Percentiles rank a stretch among this genome's conserved stretches.
phyloP scores from a whole-genome alignment of 2,113 vertebrate species.

The Heloderma charlesbogerti region DNA sequence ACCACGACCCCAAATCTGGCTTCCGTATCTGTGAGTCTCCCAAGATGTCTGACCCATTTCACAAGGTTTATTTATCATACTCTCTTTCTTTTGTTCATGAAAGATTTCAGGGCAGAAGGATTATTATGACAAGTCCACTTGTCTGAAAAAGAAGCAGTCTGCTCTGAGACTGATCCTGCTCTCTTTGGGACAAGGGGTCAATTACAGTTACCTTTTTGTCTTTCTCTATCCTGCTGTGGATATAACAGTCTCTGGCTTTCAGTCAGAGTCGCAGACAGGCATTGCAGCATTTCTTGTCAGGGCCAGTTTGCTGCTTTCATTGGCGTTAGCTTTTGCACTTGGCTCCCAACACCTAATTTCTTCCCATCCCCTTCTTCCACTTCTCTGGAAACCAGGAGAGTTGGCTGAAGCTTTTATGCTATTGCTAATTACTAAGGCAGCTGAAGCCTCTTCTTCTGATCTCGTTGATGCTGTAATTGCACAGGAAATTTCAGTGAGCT shows the following conservation, averaged over 20 bases:
- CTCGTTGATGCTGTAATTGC: slow-evolving; percentile 44
- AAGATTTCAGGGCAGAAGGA: background rate
- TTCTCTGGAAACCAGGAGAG: slow-evolving; percentile 63
- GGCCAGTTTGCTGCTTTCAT: slow-evolving; percentile 69
- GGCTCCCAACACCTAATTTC: slow-evolving; percentile 73
- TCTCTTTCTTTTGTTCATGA: slow-evolving; percentile 16
- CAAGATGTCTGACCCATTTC: background rate
- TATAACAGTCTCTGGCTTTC: slow-evolving; percentile 34
- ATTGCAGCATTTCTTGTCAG: slow-evolving; percentile 43
- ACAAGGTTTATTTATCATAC: slow-evolving; percentile 2
- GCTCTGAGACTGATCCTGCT: background rate
- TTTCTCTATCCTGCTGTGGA: slow-evolving; percentile 45
- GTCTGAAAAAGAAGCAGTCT: slow-evolving; percentile 25
- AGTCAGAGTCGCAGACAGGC: slow-evolving; percentile 60
- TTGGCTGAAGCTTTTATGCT: slow-evolving; percentile 65
- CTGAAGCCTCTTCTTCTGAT: slow-evolving; percentile 46
- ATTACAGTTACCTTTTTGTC: slow-evolving; percentile 38
- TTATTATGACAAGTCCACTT: background rate
- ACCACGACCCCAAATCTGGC: slow-evolving; percentile 82
- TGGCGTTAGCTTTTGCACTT: slow-evolving; percentile 66
- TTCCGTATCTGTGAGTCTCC: slow-evolving; percentile 94
- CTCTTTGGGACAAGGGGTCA: slow-evolving; percentile 29
- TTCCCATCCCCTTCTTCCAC: slow-evolving; percentile 69
- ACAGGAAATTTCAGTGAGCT: slow-evolving; percentile 28
- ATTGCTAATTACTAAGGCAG: slow-evolving; percentile 54